A percentile compares a stretch with the other conserved stretches of the same genome.
These are phyloP conservation scores for Patiria pectinifera DNA, from an alignment of 53 echinoderm and acorn worm species.

Conservation along the genomic window DNA sequence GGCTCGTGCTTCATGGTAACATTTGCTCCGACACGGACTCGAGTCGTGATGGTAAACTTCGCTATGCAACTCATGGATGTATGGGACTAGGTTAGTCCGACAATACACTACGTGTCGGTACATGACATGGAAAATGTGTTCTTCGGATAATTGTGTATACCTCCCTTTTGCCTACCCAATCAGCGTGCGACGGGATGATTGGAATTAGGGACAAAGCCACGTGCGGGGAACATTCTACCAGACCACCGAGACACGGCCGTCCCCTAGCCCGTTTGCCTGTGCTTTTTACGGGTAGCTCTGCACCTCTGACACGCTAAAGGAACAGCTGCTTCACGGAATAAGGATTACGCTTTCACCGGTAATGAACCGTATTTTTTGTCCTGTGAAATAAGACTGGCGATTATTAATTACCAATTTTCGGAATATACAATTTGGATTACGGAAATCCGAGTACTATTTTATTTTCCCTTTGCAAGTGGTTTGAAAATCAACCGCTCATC, in stretches of 20 bases:
- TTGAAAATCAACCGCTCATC: too few relatives aligned
- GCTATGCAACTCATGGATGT: too few relatives aligned
- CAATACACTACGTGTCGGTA: neutral
- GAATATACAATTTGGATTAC: too few relatives aligned
- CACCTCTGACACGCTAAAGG: neutral
- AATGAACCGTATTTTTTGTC: neutral
- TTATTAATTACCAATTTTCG: too few relatives aligned
- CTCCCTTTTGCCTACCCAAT: neutral
- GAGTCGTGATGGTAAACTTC: too few relatives aligned
- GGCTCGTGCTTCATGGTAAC: too few relatives aligned
- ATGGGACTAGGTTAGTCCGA: too few relatives aligned
- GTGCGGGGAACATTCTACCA: neutral
- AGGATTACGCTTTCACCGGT: neutral
- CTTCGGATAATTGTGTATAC: neutral
- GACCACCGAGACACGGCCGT: neutral
- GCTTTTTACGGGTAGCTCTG: neutral
- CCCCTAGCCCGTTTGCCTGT: neutral
- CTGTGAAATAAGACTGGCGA: neutral
- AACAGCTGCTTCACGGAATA: neutral
- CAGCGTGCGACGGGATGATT: neutral
- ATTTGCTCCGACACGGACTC: too few relatives aligned
- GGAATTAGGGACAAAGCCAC: neutral
- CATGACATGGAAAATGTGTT: neutral
- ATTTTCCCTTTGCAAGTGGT: too few relatives aligned
- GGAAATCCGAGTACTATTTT: too few relatives aligned